phyloP scores from a whole-genome alignment of 2,888 invertebrate species.

The Hirtodrosophila histrioides region DNA sequence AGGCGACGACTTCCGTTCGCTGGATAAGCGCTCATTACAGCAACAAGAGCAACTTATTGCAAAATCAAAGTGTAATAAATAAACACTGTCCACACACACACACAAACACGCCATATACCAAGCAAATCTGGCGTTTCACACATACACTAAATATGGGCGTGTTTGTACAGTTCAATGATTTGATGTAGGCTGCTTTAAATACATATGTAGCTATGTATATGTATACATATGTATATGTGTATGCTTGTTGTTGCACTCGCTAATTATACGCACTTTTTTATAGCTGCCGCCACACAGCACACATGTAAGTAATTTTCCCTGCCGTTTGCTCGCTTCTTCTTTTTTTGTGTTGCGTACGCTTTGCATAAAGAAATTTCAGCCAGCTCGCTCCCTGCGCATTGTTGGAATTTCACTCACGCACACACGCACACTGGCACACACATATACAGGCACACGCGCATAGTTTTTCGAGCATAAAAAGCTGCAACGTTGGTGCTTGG shows the following conservation, averaged over 20 bases:
- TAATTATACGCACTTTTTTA: conserved; percentile 67
- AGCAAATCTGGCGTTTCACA: conserved; percentile 41
- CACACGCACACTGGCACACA: conserved; percentile 47
- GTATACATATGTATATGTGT: conserved; percentile 7
- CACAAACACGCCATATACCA: conserved; percentile 27
- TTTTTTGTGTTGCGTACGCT: conserved; percentile 54
- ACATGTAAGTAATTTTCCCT: conserved; percentile 40
- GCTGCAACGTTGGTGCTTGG: conserved; percentile 16
- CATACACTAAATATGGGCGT: conserved; percentile 70
- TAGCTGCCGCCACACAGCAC: conserved; percentile 30
- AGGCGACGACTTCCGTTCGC: conserved; percentile 76
- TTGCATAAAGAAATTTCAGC: conserved; percentile 70
- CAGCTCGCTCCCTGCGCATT: conserved; percentile 66
- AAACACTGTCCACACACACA: conserved; percentile 40
- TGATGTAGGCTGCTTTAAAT: conserved; percentile 47
- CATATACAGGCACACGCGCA: conserved; percentile 43
- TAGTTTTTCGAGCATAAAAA: conserved; percentile 46
- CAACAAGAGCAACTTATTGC: conserved; percentile 61
- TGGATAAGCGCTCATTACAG: conserved; percentile 66
- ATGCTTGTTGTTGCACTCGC: conserved; percentile 49
- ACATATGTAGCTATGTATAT: conserved; percentile 14
- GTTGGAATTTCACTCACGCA: conserved; percentile 71
- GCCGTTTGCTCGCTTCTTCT: conserved; percentile 24
- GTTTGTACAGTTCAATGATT: conserved; percentile 72
- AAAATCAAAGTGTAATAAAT: conserved; percentile 73